phyloP scores from a whole-genome alignment of 2,113 vertebrate species.

The Asarcornis scutulata region DNA sequence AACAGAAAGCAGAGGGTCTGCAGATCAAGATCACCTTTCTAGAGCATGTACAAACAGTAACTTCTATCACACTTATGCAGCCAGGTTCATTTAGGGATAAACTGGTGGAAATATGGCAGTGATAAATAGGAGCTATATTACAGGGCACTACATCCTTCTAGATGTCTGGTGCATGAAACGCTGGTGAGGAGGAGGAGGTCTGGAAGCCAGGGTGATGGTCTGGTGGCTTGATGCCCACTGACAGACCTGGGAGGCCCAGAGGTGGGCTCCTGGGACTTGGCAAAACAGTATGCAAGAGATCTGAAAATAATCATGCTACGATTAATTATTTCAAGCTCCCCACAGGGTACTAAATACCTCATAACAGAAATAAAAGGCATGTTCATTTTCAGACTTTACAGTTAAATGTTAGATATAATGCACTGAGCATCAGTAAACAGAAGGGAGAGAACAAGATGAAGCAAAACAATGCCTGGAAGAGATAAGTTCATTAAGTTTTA shows the following conservation, averaged over 20 bases:
- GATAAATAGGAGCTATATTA: not conserved
- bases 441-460: not conserved
- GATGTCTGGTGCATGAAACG: not conserved
- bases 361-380: not conserved
- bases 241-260: not conserved
- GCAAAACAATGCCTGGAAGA: not conserved
- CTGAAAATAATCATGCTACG: not conserved
- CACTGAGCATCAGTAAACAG: not conserved
- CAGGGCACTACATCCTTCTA: not conserved
- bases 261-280: not conserved
- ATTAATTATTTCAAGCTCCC: not conserved
- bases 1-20: not conserved
- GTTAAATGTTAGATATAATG: not conserved
- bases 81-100: not conserved
- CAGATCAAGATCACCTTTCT: not conserved
- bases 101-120: not conserved
- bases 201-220: not conserved
- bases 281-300: not conserved
- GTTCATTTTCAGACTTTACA: not conserved
- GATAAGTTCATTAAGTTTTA: not conserved
- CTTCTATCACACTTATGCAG: not conserved
- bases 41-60: not conserved
- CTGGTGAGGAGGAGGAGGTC: not conserved
- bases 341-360: not conserved
- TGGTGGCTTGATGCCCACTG: not conserved